Conservation (phyloP, 1,140 invertebrate species). For the Maconellicoccus hirsutus region DNA sequence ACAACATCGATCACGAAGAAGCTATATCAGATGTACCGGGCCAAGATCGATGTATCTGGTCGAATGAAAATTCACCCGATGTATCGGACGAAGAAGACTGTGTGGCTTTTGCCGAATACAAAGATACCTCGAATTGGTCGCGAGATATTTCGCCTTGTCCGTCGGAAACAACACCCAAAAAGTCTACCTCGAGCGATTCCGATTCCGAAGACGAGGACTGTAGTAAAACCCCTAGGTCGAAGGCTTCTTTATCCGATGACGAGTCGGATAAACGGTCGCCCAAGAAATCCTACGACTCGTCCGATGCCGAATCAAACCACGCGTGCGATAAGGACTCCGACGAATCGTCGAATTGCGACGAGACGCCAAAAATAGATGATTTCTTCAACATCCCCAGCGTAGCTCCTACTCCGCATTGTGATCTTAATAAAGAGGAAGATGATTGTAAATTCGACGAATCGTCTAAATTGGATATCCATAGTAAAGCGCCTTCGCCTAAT, state of each 20-base stretch:
- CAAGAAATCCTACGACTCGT: too few relatives aligned
- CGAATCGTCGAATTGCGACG: neutral
- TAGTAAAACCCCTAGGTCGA: too few relatives aligned
- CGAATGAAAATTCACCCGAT: neutral
- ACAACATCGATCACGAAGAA: neutral
- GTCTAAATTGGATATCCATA: neutral
- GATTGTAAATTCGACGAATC: neutral
- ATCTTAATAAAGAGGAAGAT: neutral
- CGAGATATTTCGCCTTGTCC: too few relatives aligned
- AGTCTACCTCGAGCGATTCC: too few relatives aligned
- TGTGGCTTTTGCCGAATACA: neutral
- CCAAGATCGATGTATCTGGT: neutral
- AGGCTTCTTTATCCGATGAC: too few relatives aligned
- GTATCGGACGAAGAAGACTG: neutral
- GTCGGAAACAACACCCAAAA: too few relatives aligned
- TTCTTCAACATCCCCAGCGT: neutral
- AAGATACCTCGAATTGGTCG: neutral
- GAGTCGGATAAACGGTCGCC: too few relatives aligned
- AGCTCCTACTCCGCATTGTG: conserved; percentile 6
- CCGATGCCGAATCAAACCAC: too few relatives aligned
- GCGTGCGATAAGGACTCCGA: neutral
- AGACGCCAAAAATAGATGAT: neutral
- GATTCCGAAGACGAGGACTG: too few relatives aligned
- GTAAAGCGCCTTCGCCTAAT: conserved; percentile 2
- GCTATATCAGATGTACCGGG: neutral